Evolutionary conservation across 2,888 invertebrate species (phyloP).

Genomic region (Cryptus viduatorius): DNA sequence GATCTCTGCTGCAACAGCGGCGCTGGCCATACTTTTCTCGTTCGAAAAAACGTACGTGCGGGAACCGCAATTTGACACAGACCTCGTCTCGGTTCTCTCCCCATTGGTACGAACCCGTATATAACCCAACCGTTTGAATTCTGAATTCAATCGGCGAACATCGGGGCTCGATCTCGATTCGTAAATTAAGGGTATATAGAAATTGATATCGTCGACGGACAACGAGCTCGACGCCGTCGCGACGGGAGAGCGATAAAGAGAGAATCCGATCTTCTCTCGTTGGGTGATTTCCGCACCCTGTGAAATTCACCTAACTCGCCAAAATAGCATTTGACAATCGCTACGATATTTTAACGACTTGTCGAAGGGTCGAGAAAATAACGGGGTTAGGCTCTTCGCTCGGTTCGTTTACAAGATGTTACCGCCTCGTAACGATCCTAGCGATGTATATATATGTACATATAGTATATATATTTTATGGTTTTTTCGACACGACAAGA

Average conservation of each 20-base stretch:
- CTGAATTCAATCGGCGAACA: constrained; percentile 81
- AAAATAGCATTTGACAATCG: constrained; percentile 51
- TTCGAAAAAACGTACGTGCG: constrained; percentile 60
- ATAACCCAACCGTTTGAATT: constrained; percentile 78
- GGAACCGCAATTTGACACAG: constrained; percentile 82
- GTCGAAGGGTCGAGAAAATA: constrained; percentile 54
- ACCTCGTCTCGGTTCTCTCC: constrained; percentile 72
- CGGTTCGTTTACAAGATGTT: constrained; percentile 61
- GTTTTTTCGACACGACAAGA: background rate
- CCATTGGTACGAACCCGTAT: constrained; percentile 32
- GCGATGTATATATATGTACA: background rate
- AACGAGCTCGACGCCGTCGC: background rate
- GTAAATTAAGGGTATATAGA: constrained; percentile 79
- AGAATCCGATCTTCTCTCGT: constrained; percentile 37
- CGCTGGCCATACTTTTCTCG: constrained; percentile 56
- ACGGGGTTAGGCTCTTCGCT: constrained; percentile 55
- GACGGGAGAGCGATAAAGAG: background rate
- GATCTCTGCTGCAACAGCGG: constrained; percentile 18
- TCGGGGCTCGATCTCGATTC: constrained; percentile 72
- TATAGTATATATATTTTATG: constrained; percentile 29
- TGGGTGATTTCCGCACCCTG: constrained; percentile 17
- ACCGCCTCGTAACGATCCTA: constrained; percentile 42
- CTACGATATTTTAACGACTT: constrained; percentile 65
- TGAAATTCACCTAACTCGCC: constrained; percentile 27
- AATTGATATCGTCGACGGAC: constrained; percentile 69